Evolutionary conservation across 2,888 invertebrate genomes (phyloP).

Genomic region (Asteroscopus sphinx): DNA sequence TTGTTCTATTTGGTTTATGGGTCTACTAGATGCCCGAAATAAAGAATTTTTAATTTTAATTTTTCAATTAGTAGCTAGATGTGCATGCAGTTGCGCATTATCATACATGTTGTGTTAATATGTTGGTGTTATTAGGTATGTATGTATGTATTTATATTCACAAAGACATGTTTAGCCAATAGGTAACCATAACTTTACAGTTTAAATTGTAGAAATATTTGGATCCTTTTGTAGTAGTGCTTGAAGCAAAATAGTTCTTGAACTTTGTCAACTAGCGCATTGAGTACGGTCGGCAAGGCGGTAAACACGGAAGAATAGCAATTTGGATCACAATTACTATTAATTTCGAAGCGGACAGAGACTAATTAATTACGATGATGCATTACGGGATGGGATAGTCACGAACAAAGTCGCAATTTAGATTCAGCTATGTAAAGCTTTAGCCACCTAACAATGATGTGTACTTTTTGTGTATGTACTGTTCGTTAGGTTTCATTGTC

Average conservation of each 20-base stretch:
- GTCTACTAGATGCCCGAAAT: too few relatives aligned
- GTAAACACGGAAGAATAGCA: constrained; percentile 70
- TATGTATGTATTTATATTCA: constrained; percentile 16
- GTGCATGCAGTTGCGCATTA: constrained; percentile 25
- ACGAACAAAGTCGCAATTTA: constrained; percentile 58
- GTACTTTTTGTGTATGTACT: background rate
- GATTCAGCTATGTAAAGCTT: constrained; percentile 27
- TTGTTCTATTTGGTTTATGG: too few relatives aligned
- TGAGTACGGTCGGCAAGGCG: constrained; percentile 39
- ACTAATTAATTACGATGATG: constrained; percentile 64
- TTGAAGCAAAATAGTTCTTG: too few relatives aligned
- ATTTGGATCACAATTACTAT: constrained; percentile 72
- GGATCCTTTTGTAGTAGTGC: constrained; percentile 21
- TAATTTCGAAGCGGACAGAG: constrained; percentile 68
- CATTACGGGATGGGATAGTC: constrained; percentile 30
- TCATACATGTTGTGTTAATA: constrained; percentile 12
- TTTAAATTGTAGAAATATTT: constrained; percentile 33
- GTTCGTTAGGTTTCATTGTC: background rate
- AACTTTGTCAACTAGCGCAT: constrained; percentile 11
- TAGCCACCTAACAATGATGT: background rate
- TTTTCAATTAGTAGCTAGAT: too few relatives aligned
- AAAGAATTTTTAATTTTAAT: too few relatives aligned
- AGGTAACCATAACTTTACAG: constrained; percentile 20
- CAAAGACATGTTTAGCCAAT: constrained; percentile 28
- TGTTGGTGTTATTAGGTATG: constrained; percentile 13